These are phyloP conservation scores for Falco punctatus DNA, from an alignment of 2,113 vertebrate species.

Conservation along the genomic window DNA sequence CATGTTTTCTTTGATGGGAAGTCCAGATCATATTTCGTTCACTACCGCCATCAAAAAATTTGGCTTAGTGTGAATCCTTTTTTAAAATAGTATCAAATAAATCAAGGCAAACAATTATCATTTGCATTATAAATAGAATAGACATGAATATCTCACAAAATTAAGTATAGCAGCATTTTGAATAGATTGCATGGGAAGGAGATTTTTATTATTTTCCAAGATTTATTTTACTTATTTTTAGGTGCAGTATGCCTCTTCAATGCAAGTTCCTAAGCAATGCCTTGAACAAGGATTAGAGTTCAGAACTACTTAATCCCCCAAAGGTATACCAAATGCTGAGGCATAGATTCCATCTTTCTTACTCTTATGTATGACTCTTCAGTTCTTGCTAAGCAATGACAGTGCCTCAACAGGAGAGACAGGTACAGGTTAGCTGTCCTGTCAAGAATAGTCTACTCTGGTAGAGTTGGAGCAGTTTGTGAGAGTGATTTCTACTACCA, in stretches of 20 bases:
- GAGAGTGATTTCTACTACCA: not conserved
- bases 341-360: not conserved
- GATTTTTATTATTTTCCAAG: not conserved
- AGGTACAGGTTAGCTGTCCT: not conserved
- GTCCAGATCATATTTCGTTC: not conserved
- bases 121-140: not conserved
- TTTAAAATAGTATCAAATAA: not conserved
- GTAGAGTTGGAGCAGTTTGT: not conserved
- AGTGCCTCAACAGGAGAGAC: not conserved
- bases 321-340: not conserved
- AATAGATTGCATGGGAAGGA: not conserved
- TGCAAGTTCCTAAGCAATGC: not conserved
- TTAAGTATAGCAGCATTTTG: not conserved
- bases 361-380: not conserved
- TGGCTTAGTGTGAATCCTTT: not conserved
- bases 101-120: not conserved
- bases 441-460: not conserved
- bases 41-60: not conserved
- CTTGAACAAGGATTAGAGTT: not conserved
- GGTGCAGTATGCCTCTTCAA: not conserved
- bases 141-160: not conserved
- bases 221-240: not conserved
- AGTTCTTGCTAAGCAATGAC: not conserved
- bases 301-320: not conserved
- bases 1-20: rapidly evolving